Percentiles rank a stretch among this genome's conserved stretches.
Evolutionary conservation across 2,113 vertebrate species (phyloP).

Genomic region (Madoqua kirkii): DNA sequence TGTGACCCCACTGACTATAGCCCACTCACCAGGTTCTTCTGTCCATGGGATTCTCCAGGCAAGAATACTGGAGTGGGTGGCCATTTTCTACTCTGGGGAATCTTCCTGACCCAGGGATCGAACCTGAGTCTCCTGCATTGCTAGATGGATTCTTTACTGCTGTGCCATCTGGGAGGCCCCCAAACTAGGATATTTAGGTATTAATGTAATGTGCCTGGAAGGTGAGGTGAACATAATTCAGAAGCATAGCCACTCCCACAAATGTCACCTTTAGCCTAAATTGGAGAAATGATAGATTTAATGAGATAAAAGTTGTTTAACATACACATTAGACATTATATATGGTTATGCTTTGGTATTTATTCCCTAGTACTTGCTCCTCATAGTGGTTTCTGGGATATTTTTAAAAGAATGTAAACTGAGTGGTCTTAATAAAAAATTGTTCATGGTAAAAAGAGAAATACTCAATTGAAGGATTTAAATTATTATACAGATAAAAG

Average conservation of each 20-base stretch:
- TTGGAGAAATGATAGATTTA: neutral
- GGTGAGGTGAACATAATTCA: neutral
- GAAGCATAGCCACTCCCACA: neutral
- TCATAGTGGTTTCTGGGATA: neutral
- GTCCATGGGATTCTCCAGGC: neutral
- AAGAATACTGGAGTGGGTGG: neutral
- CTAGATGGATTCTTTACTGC: neutral
- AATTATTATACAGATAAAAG: neutral
- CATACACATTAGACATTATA: neutral
- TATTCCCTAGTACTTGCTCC: neutral
- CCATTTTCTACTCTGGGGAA: neutral
- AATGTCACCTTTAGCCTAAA: neutral
- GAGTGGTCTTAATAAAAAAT: constrained; percentile 3
- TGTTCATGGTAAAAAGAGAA: neutral
- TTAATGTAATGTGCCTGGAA: neutral
- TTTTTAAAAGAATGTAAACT: neutral
- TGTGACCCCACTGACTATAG: neutral
- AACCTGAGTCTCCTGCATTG: neutral
- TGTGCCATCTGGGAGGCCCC: neutral
- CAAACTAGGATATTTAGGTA: neutral
- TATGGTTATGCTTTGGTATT: neutral
- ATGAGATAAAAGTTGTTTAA: neutral
- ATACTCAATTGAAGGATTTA: neutral
- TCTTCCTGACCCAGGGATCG: accelerated
- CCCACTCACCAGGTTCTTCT: neutral